Base-by-base conservation (phyloP, 2,113 vertebrate species). In the Archilochus colubris region DNA sequence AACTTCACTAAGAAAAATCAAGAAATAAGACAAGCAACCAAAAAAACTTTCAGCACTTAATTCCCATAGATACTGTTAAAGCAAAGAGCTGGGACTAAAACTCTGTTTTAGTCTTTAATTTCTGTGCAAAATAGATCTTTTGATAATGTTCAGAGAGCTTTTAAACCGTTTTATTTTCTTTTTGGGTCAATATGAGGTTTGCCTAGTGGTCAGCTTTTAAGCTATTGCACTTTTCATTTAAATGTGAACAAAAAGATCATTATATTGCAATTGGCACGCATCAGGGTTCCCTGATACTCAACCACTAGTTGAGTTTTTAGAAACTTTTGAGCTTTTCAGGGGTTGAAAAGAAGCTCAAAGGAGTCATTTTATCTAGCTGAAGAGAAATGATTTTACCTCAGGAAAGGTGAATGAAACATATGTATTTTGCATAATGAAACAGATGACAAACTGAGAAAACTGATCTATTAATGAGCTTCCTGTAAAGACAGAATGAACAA, bases 261-360 rank as follows among this genome's bases (percentile, higher is more conserved):
- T 98, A 97, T 95, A 87, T 92, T 91, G 97, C 97, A 97, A 97
- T 94, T 97, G 97, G 97, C 95, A 95, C 93, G 7, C 97, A 95
- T 95, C 95, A 97, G 97, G 97, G 95, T 96, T 97, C 94, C 95
- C 83, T 96, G 94, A 88, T 95, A 95, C 95, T 96, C 91, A 96
- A 98, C 97, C 97, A 95, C 97, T 98, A 98, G 94, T 95, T 85
- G 98, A 98, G 98, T 98, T 97, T 98, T 98, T 98, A 98, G 96
- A 97, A 94, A 90, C 91, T 95, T 96, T 96, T 91, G 76, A 93
- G 94, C 83, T 83, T 94, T 96, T 97, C 91, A 97, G 93, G 93
- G 57, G 85, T 97, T 97, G 96, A 98, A 97, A 97, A 97, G 97
- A 97, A 97, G 96, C 57, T 91, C 91, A 96, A 96, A 97, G 96